Conservation (phyloP, 2,797 vertebrate genomes). For the Halcyon smyrnensis region DNA sequence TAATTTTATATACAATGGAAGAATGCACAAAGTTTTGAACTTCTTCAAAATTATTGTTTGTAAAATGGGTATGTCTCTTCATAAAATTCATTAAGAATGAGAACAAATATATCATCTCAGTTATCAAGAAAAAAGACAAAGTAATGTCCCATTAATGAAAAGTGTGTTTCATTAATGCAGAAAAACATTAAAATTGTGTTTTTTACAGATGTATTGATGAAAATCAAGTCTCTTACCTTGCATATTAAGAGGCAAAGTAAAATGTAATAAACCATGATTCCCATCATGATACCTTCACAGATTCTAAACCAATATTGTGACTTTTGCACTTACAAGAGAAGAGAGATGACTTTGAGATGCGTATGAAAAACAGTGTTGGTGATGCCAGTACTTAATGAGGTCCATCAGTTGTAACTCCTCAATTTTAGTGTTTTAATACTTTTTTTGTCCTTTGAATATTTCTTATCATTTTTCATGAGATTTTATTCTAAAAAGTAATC, state of each 20-base stretch:
- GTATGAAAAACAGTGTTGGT: neutral
- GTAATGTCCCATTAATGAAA: neutral
- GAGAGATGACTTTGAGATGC: neutral
- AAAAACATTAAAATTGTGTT: neutral
- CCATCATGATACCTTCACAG: neutral
- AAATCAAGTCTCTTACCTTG: neutral
- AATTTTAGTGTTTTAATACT: neutral
- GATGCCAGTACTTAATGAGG: neutral
- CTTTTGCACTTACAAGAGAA: neutral
- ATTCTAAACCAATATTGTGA: neutral
- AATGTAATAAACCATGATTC: neutral
- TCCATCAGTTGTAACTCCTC: neutral
- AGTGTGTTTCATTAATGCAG: neutral
- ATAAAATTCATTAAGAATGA: neutral
- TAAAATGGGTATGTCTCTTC: neutral
- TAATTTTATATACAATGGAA: neutral
- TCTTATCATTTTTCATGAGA: neutral
- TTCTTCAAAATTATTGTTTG: neutral
- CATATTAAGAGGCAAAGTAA: neutral
- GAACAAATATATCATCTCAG: neutral
- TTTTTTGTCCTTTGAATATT: neutral
- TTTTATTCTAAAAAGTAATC: neutral
- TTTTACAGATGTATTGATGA: neutral
- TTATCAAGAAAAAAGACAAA: neutral
- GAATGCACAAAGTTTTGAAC: neutral